A percentile compares a stretch with the other conserved stretches of the same genome.
phyloP scores from a whole-genome alignment of 2,888 invertebrate species.

The Eudiplozoon nipponicum region DNA sequence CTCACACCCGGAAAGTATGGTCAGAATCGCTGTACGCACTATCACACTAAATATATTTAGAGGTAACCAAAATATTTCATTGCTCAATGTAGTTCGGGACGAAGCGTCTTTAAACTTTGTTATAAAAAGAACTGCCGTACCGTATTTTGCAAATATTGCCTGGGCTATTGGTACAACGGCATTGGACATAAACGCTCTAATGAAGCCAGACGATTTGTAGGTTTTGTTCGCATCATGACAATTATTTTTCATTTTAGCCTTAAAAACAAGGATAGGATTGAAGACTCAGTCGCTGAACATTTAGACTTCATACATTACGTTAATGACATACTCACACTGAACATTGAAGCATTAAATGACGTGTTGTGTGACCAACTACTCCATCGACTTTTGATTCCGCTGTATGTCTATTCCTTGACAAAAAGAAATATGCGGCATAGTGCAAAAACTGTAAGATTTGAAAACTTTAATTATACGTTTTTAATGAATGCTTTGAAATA shows the following conservation, averaged over 20 bases:
- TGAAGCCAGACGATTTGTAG: too few species aligned
- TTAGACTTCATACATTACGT: too few species aligned
- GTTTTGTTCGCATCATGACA: too few species aligned
- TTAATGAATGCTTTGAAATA: too few species aligned
- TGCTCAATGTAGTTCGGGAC: constrained; percentile 42
- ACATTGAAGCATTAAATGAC: constrained; percentile 62
- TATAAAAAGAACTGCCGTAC: constrained; percentile 69
- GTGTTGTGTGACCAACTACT: constrained; percentile 68
- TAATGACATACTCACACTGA: constrained; percentile 66
- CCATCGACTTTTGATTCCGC: constrained; percentile 57
- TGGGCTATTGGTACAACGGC: constrained; percentile 98
- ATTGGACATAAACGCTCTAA: too few species aligned
- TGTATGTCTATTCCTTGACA: constrained; percentile 62
- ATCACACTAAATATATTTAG: constrained; percentile 72
- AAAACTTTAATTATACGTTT: too few species aligned
- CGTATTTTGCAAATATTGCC: constrained; percentile 85
- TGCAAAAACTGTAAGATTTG: too few species aligned
- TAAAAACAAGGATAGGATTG: too few species aligned
- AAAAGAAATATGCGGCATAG: constrained; percentile 30
- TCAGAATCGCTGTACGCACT: constrained; percentile 81
- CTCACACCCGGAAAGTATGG: constrained; percentile 93
- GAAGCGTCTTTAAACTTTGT: constrained; percentile 69
- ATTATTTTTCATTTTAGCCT: too few species aligned
- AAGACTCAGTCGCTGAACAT: too few species aligned
- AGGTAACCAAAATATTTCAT: constrained; percentile 27